These are phyloP conservation scores for Apodemus speciosus DNA, from an alignment of 2,113 vertebrate genomes.

Conservation along the genomic window DNA sequence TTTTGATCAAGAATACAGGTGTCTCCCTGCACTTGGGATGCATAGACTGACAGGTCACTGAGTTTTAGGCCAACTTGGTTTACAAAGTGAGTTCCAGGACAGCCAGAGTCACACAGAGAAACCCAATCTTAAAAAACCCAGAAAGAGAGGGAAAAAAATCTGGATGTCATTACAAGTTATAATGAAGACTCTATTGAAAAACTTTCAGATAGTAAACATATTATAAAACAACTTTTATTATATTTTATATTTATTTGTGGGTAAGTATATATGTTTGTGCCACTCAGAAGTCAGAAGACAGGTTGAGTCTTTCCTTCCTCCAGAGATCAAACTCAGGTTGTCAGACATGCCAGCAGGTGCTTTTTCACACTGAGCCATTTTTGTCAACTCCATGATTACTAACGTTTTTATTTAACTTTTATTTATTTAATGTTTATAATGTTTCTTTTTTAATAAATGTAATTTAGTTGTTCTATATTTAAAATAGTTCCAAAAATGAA, in stretches of 20 bases:
- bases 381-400: neutral
- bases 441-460: neutral
- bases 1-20: conserved; percentile 33
- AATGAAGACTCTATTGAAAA: neutral
- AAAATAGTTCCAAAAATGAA: neutral
- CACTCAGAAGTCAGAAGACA: neutral
- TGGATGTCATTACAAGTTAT: neutral
- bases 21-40: neutral
- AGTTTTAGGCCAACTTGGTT: neutral
- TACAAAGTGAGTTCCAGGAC: neutral
- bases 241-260: neutral
- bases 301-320: neutral
- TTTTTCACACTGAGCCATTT: neutral
- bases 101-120: neutral
- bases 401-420: conserved; percentile 28
- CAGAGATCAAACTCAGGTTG: neutral
- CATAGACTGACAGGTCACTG: neutral
- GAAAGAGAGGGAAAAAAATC: neutral
- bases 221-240: neutral
- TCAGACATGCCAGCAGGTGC: neutral
- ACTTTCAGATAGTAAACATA: conserved; percentile 19
- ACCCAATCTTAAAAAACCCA: neutral
- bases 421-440: neutral
- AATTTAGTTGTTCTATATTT: neutral
- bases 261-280: neutral